Conservation (phyloP, 2,888 invertebrate genomes). For the Zygogramma bicolorata region DNA sequence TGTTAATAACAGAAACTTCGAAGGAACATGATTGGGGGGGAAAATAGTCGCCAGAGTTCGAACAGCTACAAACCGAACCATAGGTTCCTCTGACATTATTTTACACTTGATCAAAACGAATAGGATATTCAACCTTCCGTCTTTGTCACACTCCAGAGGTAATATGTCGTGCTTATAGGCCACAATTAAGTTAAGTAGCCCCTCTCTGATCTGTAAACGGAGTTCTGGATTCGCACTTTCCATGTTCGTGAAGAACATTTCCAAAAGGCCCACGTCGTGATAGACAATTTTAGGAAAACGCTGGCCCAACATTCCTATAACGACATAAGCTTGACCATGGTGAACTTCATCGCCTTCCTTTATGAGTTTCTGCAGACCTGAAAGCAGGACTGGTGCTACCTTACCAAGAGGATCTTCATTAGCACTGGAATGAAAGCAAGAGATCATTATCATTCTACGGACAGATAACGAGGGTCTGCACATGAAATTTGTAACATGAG, state of each 20-base stretch:
- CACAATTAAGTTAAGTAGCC: constrained; percentile 60
- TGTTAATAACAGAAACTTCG: constrained; percentile 83
- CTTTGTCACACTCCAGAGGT: constrained; percentile 60
- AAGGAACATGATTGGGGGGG: constrained; percentile 83
- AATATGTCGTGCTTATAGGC: constrained; percentile 62
- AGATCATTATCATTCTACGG: not conserved
- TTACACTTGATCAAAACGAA: constrained; percentile 78
- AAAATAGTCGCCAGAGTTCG: constrained; percentile 86
- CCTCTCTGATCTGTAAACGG: constrained; percentile 63
- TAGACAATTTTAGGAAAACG: constrained; percentile 74
- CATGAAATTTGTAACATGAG: no score
- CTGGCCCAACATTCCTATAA: constrained; percentile 77
- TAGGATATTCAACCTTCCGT: constrained; percentile 61
- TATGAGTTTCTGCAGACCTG: constrained; percentile 80
- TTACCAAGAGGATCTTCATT: constrained; percentile 73
- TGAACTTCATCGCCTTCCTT: constrained; percentile 74
- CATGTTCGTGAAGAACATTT: constrained; percentile 69
- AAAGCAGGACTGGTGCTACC: constrained; percentile 79
- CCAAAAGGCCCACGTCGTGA: constrained; percentile 74
- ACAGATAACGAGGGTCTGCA: no score
- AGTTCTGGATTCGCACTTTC: constrained; percentile 65
- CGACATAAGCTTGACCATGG: constrained; percentile 79
- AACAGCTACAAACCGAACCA: constrained; percentile 86
- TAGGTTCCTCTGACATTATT: constrained; percentile 81
- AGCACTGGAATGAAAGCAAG: constrained; percentile 68